These are phyloP conservation scores for Blastobasis adustella DNA, from an alignment of 2,888 invertebrate species.

Conservation along the genomic window DNA sequence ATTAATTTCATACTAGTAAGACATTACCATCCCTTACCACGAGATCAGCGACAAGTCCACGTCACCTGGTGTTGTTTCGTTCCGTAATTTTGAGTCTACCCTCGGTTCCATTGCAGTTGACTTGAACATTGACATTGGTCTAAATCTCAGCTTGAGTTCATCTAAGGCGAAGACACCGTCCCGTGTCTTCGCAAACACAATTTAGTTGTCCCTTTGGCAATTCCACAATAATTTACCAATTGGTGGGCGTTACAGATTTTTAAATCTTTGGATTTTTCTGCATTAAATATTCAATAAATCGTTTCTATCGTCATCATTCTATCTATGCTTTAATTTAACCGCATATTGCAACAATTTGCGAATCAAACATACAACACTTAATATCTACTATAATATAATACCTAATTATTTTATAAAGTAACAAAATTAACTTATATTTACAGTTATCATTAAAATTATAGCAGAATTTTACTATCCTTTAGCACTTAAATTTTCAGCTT, in stretches of 20 bases:
- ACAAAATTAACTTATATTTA: slow-evolving; percentile 76
- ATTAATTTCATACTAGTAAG: slow-evolving; percentile 74
- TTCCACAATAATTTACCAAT: slow-evolving; percentile 55
- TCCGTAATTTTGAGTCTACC: slow-evolving; percentile 18
- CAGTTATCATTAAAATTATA: slow-evolving; percentile 68
- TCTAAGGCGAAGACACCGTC: too few species aligned
- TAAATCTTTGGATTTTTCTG: slow-evolving; percentile 66
- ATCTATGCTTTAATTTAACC: slow-evolving; percentile 65
- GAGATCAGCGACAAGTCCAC: slow-evolving; percentile 69
- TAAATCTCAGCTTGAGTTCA: neutral
- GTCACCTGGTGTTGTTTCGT: slow-evolving; percentile 53
- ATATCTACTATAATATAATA: slow-evolving; percentile 69
- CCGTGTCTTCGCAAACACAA: slow-evolving; percentile 9
- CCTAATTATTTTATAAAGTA: slow-evolving; percentile 72
- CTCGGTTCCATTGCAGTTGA: neutral
- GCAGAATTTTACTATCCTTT: slow-evolving; percentile 69
- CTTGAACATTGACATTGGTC: neutral
- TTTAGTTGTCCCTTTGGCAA: slow-evolving; percentile 51
- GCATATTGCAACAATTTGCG: slow-evolving; percentile 72
- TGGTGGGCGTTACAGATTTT: slow-evolving; percentile 62
- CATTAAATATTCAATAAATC: slow-evolving; percentile 43
- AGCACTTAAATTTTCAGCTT: slow-evolving; percentile 37
- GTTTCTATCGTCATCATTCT: slow-evolving; percentile 61
- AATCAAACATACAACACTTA: slow-evolving; percentile 75
- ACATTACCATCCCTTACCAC: slow-evolving; percentile 74